phyloP scores from a whole-genome alignment of 2,113 vertebrate genomes.

The Paraplagusia blochii region DNA sequence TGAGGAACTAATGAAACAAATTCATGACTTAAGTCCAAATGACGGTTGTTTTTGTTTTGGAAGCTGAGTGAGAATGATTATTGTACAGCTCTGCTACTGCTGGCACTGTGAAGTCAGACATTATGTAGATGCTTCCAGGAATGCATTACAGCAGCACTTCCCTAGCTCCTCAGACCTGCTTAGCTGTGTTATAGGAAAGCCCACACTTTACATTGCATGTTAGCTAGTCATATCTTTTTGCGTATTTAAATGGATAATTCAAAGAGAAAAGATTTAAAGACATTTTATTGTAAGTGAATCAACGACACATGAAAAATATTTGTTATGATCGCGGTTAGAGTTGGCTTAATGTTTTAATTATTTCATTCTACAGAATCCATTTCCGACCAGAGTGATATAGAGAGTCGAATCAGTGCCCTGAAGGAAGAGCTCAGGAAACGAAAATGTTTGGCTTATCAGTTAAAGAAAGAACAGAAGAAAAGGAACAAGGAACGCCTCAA shows the following conservation, averaged over 20 bases:
- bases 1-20: constrained; percentile 60
- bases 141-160: constrained; percentile 57
- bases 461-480: constrained; percentile 94
- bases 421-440: constrained; percentile 89
- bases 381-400: constrained; percentile 94
- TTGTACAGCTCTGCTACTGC: constrained; percentile 43
- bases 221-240: no score
- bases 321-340: constrained; percentile 22
- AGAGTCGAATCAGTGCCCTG: constrained; percentile 88
- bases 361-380: constrained; percentile 78
- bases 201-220: constrained; percentile 29
- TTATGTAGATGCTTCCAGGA: constrained; percentile 56
- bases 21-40: background rate
- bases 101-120: constrained; percentile 38
- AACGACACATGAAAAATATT: constrained; percentile 55
- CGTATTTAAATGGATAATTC: no score
- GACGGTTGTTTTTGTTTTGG: constrained; percentile 12
- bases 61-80: constrained; percentile 10
- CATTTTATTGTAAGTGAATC: constrained; percentile 31
- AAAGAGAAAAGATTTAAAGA: no score
- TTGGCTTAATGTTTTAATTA: constrained; percentile 53
- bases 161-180: constrained; percentile 50
- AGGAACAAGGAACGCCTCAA: constrained; percentile 91
- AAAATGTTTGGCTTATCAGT: constrained; percentile 87
- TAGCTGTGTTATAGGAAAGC: constrained; percentile 34